These are phyloP conservation scores for Aphyosemion australe DNA, from an alignment of 2,113 vertebrate species.

Conservation along the genomic window DNA sequence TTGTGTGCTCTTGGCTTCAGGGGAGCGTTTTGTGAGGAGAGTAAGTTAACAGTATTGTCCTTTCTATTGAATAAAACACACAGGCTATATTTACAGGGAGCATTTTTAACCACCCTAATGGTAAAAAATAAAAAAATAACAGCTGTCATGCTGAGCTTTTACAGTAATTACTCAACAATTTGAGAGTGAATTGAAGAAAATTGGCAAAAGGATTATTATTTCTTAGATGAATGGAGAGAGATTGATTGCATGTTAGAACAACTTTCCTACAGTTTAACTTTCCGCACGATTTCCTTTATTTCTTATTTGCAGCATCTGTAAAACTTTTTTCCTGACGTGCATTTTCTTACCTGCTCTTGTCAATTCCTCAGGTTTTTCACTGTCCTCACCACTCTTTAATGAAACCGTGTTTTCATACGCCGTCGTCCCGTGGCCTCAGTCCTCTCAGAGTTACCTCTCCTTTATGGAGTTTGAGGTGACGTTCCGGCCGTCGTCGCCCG, in stretches of 20 bases:
- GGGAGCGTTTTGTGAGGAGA: conserved; percentile 89
- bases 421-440: conserved; percentile 88
- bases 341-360: not conserved
- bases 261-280: conserved; percentile 12
- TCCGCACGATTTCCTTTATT: not conserved
- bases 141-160: conserved; percentile 20
- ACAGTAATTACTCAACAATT: conserved; percentile 32
- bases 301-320: conserved; percentile 1
- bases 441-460: conserved; percentile 88
- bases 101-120: not conserved
- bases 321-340: conserved; percentile 2
- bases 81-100: not conserved
- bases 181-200: conserved; percentile 20
- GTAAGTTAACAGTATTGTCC: conserved; percentile 76
- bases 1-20: conserved; percentile 93
- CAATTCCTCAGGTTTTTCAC: conserved; percentile 79
- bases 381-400: conserved; percentile 90
- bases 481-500: conserved; percentile 81
- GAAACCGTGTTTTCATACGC: conserved; percentile 87
- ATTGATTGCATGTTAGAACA: conserved; percentile 20
- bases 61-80: not conserved
- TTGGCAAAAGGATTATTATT: conserved; percentile 19
- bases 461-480: conserved; percentile 95
- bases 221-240: not conserved
- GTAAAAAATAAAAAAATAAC: conserved; percentile 5